Evolutionary conservation across 2,888 invertebrate species (phyloP).

Genomic region (Dicycla oo): DNA sequence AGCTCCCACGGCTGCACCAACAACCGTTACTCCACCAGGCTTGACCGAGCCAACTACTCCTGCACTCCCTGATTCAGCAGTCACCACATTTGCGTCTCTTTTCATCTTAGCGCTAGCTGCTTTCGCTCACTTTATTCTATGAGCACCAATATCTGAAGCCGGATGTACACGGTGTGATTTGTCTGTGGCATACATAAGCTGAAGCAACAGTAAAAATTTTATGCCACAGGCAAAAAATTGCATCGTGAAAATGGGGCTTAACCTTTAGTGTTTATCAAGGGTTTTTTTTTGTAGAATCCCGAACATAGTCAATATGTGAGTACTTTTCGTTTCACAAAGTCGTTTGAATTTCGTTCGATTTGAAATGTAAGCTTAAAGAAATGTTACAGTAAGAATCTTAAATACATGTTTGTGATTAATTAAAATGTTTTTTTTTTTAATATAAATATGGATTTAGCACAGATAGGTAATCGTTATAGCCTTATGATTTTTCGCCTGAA

Average conservation of each 20-base stretch:
- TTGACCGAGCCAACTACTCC: constrained; percentile 75
- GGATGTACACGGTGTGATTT: not conserved
- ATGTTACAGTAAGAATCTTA: constrained; percentile 25
- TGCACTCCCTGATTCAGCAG: constrained; percentile 73
- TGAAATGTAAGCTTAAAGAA: constrained; percentile 7
- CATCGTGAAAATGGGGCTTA: not conserved
- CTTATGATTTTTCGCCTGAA: constrained; percentile 60
- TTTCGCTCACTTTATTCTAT: constrained; percentile 72
- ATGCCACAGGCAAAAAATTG: not conserved
- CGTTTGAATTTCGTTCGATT: not conserved
- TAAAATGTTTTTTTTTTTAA: constrained; percentile 2
- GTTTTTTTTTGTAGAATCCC: constrained; percentile 3
- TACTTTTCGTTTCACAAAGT: not conserved
- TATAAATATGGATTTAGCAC: constrained; percentile 46
- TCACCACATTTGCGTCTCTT: constrained; percentile 72
- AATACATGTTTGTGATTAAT: constrained; percentile 37
- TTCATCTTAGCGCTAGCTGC: constrained; percentile 69
- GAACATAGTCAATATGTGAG: constrained; percentile 10
- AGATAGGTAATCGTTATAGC: constrained; percentile 53
- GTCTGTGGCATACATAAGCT: not conserved
- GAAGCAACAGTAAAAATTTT: not conserved
- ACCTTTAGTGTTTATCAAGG: not conserved
- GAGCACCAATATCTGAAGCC: constrained; percentile 40
- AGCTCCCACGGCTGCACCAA: constrained; percentile 35
- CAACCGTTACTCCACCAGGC: constrained; percentile 48